Conservation (phyloP, 1,140 invertebrate genomes). For the Chironomus striatipennis region DNA sequence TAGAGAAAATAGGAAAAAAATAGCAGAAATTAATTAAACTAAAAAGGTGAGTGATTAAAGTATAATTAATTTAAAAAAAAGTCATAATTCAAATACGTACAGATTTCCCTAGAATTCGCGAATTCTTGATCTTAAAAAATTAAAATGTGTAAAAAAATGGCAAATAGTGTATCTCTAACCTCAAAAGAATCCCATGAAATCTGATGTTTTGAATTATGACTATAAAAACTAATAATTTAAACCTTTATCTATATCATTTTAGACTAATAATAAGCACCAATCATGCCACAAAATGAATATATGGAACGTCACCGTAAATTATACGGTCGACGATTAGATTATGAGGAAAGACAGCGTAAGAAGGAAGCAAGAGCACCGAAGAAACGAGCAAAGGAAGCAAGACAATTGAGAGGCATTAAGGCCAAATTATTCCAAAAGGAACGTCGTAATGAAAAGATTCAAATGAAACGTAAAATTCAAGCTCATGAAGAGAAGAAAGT, state of each 20-base stretch:
- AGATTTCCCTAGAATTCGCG: background rate
- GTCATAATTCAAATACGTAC: slow-evolving; percentile 7
- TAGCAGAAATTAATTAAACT: background rate
- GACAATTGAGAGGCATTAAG: slow-evolving; percentile 88
- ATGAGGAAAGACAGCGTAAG: slow-evolving; percentile 95
- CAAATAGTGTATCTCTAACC: background rate
- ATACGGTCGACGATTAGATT: slow-evolving; percentile 91
- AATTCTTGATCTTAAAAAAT: background rate
- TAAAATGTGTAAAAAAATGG: background rate
- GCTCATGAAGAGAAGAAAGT: slow-evolving; percentile 85
- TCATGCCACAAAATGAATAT: slow-evolving; percentile 99
- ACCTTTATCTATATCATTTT: background rate
- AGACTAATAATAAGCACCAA: slow-evolving; percentile 38
- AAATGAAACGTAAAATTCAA: slow-evolving; percentile 97
- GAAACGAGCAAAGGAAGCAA: slow-evolving; percentile 80
- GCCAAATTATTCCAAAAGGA: slow-evolving; percentile 98
- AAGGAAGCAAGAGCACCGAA: slow-evolving; percentile 88
- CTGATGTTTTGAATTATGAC: slow-evolving; percentile 11
- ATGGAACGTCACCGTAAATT: slow-evolving; percentile 96
- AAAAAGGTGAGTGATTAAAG: background rate
- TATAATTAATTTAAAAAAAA: background rate
- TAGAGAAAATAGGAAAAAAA: background rate
- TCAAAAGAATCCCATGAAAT: background rate
- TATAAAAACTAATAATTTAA: background rate
- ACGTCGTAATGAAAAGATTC: slow-evolving; percentile 94